phyloP scores from a whole-genome alignment of 2,797 vertebrate genomes.

The Avahi laniger region DNA sequence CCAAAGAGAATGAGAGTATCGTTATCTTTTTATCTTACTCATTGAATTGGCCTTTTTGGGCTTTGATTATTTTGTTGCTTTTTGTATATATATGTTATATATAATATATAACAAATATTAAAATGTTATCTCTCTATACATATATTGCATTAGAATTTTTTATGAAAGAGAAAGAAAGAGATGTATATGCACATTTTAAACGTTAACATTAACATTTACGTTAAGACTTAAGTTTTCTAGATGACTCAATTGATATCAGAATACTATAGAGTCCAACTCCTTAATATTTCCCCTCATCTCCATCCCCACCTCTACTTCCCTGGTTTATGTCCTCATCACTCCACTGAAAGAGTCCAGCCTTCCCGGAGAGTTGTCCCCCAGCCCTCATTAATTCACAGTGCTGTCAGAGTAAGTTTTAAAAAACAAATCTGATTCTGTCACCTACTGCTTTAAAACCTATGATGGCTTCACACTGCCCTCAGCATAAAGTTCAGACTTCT shows the following conservation, averaged over 20 bases:
- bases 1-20: not conserved
- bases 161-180: not conserved
- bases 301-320: not conserved
- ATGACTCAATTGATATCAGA: not conserved
- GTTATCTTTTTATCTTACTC: not conserved
- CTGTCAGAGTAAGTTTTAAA: not conserved
- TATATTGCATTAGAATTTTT: not conserved
- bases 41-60: not conserved
- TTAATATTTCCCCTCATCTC: not conserved
- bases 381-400: not conserved
- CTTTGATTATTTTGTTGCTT: not conserved
- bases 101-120: not conserved
- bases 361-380: not conserved
- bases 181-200: not conserved
- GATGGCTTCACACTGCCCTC: not conserved
- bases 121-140: not conserved
- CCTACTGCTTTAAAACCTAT: not conserved
- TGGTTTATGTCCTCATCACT: not conserved
- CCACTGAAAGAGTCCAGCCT: not conserved
- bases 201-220: not conserved
- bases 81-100: not conserved
- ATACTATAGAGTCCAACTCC: not conserved
- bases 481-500: not conserved
- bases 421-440: not conserved
- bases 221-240: not conserved